These are phyloP conservation scores for Campylomormyrus numenius DNA, from an alignment of 2,113 vertebrate species.

Conservation along the genomic window DNA sequence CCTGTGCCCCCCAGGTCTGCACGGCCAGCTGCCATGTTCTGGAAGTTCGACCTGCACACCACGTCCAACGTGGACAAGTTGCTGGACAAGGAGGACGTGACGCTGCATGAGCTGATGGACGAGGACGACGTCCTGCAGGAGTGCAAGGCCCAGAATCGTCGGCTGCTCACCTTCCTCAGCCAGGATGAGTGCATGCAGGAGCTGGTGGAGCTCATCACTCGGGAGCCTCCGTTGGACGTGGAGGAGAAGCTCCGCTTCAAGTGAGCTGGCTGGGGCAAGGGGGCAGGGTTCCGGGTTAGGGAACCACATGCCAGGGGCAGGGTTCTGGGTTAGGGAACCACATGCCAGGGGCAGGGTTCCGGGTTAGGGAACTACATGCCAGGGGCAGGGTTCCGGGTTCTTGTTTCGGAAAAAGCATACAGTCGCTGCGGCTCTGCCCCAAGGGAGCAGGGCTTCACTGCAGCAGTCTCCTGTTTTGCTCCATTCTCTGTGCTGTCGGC, in stretches of 20 bases:
- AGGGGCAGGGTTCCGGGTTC: not conserved
- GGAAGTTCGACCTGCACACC: constrained; percentile 95
- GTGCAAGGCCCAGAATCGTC: constrained; percentile 92
- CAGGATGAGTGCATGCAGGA: constrained; percentile 88
- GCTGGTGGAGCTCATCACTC: constrained; percentile 85
- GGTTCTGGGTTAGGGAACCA: not conserved
- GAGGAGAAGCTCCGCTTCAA: constrained; percentile 96
- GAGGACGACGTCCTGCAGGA: constrained; percentile 93
- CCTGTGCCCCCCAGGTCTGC: constrained; percentile 24
- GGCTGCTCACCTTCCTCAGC: constrained; percentile 86
- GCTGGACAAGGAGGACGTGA: constrained; percentile 89
- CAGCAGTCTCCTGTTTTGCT: not conserved
- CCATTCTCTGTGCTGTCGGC: too few relatives aligned
- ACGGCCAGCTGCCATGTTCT: constrained; percentile 82
- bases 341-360: not conserved
- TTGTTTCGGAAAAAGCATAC: too few relatives aligned
- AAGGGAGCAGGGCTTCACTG: not conserved
- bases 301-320: not conserved
- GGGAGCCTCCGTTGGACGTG: constrained; percentile 79
- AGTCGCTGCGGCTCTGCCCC: not conserved
- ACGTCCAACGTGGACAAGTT: constrained; percentile 93
- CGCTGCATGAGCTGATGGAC: constrained; percentile 85
- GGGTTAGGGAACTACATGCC: not conserved
- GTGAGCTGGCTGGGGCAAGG: constrained; percentile 56
- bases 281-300: not conserved